Base-by-base conservation (phyloP, 2,797 vertebrate species). In the Buphagus erythrorhynchus region DNA sequence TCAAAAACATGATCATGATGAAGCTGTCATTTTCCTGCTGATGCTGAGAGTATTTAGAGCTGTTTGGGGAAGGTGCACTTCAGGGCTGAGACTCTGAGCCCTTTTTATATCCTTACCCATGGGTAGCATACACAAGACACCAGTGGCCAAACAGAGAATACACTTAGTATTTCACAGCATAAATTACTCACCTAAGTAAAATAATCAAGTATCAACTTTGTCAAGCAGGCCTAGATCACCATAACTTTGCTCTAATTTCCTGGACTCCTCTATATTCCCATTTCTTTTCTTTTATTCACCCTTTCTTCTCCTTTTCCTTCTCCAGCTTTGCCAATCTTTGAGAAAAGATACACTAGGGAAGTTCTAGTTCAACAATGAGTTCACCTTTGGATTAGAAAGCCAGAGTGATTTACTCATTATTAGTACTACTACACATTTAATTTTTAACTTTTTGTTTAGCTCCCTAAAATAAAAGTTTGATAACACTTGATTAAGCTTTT, bases 1-100 rank as follows among this genome's bases (percentile, higher is more conserved):
- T 15, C 42, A 19, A 46, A 59, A 22, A 3, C 59, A 38, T 0
- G 0, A 13, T 9, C 45, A 21, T 5, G 16, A 2, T 0, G 1
- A 35, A 68, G n/a, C 16, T 0, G 0, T 26, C 3, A 4, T 17
- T 36, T 7, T n/a, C 29, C 65, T 78, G 46, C 28, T 52, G 46
- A 38, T 54, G 79, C 8, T 43, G 35, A 13, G 59, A 69, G 45
- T 9, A 5, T 31, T 48, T 12, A 1, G 19, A 31, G n/a, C 59
- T 40, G 33, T 42, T 51, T 49, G 63, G 48, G 33, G 18, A 54
- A 45, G 72, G 18, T 6, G 9, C 36, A 35, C 14, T 54, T 12
- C 18, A 51, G 61, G 5, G 24, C 4, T 28, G 26, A 66, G 68
- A 13, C 31, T 33, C 65, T 45, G 45, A 33, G 45, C 1, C 36